These are phyloP conservation scores for Arge pagana DNA, from an alignment of 2,888 invertebrate genomes.

Conservation along the genomic window DNA sequence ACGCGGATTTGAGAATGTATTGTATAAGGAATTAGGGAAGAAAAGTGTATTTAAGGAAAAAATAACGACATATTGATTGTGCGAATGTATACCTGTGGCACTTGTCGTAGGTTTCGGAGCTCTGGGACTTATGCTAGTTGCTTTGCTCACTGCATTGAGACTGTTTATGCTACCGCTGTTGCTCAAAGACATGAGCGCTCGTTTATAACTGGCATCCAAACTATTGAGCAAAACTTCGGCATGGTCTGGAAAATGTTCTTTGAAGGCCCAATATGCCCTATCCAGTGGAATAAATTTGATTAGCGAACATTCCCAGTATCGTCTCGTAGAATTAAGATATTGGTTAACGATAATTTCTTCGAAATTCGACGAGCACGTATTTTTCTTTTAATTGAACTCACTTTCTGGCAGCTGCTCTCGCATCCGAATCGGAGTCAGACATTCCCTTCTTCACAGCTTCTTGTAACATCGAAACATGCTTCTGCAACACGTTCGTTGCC, in stretches of 20 bases:
- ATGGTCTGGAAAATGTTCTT: slow-evolving; percentile 86
- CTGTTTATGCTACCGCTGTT: slow-evolving; percentile 64
- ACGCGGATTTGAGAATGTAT: too few relatives aligned
- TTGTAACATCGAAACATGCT: slow-evolving; percentile 74
- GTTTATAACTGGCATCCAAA: slow-evolving; percentile 78
- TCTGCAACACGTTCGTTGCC: slow-evolving; percentile 83
- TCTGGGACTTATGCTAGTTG: slow-evolving; percentile 55
- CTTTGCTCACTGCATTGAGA: slow-evolving; percentile 56
- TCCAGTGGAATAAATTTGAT: slow-evolving; percentile 24
- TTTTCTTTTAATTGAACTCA: slow-evolving; percentile 61
- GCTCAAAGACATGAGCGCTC: slow-evolving; percentile 67
- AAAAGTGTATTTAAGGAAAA: slow-evolving; percentile 6
- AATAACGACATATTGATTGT: slow-evolving; percentile 8
- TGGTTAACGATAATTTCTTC: not conserved
- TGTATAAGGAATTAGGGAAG: too few relatives aligned
- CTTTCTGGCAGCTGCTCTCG: slow-evolving; percentile 81
- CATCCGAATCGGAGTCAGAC: slow-evolving; percentile 91
- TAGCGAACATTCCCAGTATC: too few relatives aligned
- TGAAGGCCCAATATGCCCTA: slow-evolving; percentile 90
- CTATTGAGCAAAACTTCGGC: slow-evolving; percentile 83
- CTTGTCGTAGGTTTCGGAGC: slow-evolving; percentile 55
- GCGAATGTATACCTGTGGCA: slow-evolving; percentile 61
- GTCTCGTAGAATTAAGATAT: slow-evolving; percentile 25
- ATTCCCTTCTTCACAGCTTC: slow-evolving; percentile 88
- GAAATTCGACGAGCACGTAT: too few relatives aligned